Conservation (phyloP, 2,797 vertebrate species). For the Buphagus erythrorhynchus region DNA sequence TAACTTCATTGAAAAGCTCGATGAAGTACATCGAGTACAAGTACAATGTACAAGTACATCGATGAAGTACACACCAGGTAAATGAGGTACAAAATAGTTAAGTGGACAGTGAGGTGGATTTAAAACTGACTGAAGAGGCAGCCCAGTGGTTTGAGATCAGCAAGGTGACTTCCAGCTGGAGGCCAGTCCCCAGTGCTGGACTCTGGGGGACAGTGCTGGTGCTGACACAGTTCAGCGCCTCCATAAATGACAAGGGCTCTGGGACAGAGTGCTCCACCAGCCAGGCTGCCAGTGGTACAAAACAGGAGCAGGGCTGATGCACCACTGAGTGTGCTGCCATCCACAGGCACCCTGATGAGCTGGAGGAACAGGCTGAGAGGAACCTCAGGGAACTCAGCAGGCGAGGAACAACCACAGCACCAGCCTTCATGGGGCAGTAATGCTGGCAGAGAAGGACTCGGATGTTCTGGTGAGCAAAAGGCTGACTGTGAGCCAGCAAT, state of each 20-base stretch:
- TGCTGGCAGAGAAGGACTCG: not conserved
- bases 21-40: too few species aligned
- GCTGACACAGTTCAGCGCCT: not conserved
- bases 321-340: not conserved
- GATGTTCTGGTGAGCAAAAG: not conserved
- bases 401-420: accelerated
- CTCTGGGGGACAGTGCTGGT: not conserved
- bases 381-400: not conserved
- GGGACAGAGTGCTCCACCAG: not conserved
- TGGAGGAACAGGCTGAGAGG: not conserved
- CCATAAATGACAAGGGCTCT: not conserved
- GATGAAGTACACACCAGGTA: not conserved
- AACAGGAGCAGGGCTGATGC: not conserved
- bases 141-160: not conserved
- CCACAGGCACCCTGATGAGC: not conserved
- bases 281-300: too few species aligned
- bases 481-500: not conserved
- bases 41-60: too few species aligned
- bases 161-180: accelerated
- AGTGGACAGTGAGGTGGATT: not conserved
- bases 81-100: not conserved
- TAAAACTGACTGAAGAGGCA: not conserved
- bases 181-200: not conserved
- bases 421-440: not conserved
- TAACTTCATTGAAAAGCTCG: not conserved